Percentiles rank a stretch among this genome's conserved stretches.
Conservation (phyloP, 1,140 invertebrate species). For the Caenorhabditis remanei region DNA sequence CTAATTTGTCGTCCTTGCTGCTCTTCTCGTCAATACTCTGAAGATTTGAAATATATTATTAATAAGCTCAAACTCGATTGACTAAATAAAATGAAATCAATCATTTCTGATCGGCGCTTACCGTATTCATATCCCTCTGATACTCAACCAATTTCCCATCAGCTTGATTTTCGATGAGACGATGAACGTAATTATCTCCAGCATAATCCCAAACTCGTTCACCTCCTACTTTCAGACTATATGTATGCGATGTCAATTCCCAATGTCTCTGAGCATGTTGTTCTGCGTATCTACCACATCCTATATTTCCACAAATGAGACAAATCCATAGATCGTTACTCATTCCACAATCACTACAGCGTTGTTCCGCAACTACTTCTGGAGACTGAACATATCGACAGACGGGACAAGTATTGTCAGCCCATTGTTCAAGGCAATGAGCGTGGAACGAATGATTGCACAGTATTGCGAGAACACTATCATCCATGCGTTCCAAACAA, state of each 20-base stretch:
- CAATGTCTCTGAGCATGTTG: conserved; percentile 89
- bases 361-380: conserved; percentile 86
- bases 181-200: conserved; percentile 91
- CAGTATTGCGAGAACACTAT: conserved; percentile 95
- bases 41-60: not conserved
- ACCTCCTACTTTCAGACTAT: conserved; percentile 93
- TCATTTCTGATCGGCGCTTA: not conserved
- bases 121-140: conserved; percentile 62
- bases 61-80: too few species aligned
- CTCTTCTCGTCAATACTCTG: conserved; percentile 25
- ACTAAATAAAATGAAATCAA: too few species aligned
- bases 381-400: conserved; percentile 86
- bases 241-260: conserved; percentile 93
- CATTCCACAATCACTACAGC: conserved; percentile 85
- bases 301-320: conserved; percentile 96
- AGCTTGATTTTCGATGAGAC: conserved; percentile 69
- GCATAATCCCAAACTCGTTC: conserved; percentile 98
- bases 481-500: conserved; percentile 91
- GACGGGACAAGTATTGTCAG: conserved; percentile 87
- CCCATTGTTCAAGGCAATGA: conserved; percentile 93
- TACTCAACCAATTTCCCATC: conserved; percentile 94
- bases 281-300: conserved; percentile 88
- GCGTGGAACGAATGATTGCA: conserved; percentile 99
- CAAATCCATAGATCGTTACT: conserved; percentile 95
- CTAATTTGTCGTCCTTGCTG: conserved; percentile 86